Evolutionary conservation across 2,113 vertebrate genomes (phyloP).

Genomic region (Pterocles gutturalis): DNA sequence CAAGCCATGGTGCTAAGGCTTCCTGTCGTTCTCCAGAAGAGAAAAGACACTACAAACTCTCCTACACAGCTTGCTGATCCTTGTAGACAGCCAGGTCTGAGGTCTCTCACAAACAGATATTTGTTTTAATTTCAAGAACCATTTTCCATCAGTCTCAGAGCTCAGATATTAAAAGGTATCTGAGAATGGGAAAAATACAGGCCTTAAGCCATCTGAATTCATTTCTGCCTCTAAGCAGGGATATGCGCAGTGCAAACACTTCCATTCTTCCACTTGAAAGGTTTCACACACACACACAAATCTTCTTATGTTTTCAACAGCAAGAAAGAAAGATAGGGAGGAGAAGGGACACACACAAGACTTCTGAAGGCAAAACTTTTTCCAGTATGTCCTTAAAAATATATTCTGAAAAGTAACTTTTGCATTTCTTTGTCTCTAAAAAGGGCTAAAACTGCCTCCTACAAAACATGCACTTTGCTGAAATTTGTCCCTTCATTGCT

Average conservation of each 20-base stretch:
- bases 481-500: neutral
- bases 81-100: neutral
- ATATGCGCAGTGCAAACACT: neutral
- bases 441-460: neutral
- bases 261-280: neutral
- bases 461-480: neutral
- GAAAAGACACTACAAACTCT: neutral
- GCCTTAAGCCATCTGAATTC: neutral
- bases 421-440: neutral
- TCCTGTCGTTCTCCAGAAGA: neutral
- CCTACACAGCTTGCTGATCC: neutral
- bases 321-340: neutral
- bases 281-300: neutral
- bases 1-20: neutral
- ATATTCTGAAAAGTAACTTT: neutral
- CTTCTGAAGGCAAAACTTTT: neutral
- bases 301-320: constrained; percentile 8
- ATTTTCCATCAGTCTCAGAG: constrained; percentile 4
- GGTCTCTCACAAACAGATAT: constrained; percentile 1
- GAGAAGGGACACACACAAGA: neutral
- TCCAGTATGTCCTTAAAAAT: neutral
- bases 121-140: constrained; percentile 6
- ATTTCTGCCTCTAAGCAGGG: constrained; percentile 1
- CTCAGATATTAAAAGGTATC: neutral
- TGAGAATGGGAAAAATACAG: neutral